Percentiles rank a stretch among this genome's conserved stretches.
These are phyloP conservation scores for Oriolus oriolus DNA, from an alignment of 2,113 vertebrate species.

Conservation along the genomic window DNA sequence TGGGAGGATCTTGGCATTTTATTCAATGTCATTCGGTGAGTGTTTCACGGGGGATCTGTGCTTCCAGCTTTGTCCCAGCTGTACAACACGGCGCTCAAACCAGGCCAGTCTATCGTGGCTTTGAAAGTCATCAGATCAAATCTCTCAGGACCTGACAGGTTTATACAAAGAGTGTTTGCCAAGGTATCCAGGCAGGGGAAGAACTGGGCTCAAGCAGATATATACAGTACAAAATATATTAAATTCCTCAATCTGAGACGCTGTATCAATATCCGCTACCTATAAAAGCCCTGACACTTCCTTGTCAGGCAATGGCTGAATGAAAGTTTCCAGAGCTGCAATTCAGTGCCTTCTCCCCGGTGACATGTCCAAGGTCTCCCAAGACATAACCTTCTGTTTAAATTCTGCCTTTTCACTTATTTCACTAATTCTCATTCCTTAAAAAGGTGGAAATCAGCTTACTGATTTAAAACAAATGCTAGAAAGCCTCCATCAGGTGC, in stretches of 20 bases:
- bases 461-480: background rate
- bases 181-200: background rate
- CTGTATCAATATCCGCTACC: background rate
- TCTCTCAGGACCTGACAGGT: background rate
- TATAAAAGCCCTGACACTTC: background rate
- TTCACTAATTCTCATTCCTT: background rate
- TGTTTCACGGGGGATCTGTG: background rate
- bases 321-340: background rate
- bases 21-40: background rate
- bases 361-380: background rate
- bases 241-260: background rate
- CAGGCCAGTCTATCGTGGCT: background rate
- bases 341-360: background rate
- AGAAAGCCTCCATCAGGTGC: background rate
- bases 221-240: background rate
- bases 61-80: background rate
- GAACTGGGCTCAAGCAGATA: background rate
- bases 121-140: background rate
- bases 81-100: background rate
- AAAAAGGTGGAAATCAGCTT: background rate
- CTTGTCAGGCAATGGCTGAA: background rate
- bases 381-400: background rate
- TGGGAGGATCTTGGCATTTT: background rate
- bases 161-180: background rate
- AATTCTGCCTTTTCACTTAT: background rate